Evolutionary conservation across 2,113 vertebrate species (phyloP), one percentile per base, ranked within the genome.

Genomic region (Halcyon senegalensis): DNA sequence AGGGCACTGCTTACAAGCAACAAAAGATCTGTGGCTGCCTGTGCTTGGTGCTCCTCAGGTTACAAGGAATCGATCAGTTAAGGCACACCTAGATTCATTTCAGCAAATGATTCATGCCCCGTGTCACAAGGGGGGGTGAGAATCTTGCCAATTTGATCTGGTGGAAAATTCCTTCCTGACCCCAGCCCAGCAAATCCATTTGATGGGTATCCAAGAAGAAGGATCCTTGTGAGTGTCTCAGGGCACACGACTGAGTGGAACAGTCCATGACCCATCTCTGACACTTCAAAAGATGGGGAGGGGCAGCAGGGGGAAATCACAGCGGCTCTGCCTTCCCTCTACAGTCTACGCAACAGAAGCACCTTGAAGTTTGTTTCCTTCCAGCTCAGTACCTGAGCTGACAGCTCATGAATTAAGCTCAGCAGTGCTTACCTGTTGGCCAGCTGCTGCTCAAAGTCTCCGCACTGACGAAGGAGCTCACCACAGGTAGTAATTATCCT

Each of bases 381-480:
- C 44, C 51, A 43, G 1, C 43, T 35, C 25, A 37, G 39, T 53
- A 59, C n/a, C 75, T 33, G 10, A 1, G 2, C 0, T 89, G 74
- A 78, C 73, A 77, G 80, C 37, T 74, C 41, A 21, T 27, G 48
- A 39, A 70, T 51, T 24, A 60, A 84, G 48, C 31, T 51, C 68
- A 82, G 53, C 73, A 51, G 13, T 4, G 33, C 94, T 55, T 93
- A 98, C 98, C 98, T 98, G 97, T 96, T 99, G 39, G 98, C 98
- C 43, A 99, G 96, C 56, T 99, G 98, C 94, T 98, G 98, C 93
- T 99, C 98, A 2, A 98, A 98, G 93, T 98, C 98, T 69, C 98
- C 98, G 59, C 98, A 98, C 62, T 98, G 98, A 51, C 96, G 96
- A 82, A 99, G 94, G 84, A 99, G 97, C 43, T 99, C 98, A 28